Base-by-base conservation (phyloP, 2,113 vertebrate species). In the Phrynocephalus versicolor region DNA sequence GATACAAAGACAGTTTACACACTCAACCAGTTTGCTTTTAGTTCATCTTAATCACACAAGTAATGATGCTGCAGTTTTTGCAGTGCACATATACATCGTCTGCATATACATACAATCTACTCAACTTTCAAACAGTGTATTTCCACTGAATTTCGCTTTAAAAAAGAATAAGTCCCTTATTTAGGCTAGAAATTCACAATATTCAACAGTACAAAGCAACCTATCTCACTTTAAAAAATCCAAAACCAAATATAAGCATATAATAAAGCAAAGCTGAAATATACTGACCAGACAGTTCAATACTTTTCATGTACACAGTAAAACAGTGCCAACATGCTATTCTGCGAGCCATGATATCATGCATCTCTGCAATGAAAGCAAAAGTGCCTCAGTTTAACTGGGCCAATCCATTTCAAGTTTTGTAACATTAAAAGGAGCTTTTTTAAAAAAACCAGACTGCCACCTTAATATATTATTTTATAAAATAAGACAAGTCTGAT, bases 81-180 rank as follows among this genome's bases (percentile, higher is more conserved):
- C 89, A 93, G 90, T 94, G 93, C 89, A 91, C 87, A 87, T 89
- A 87, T 55, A 92, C 91, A 93, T 93, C 92, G 89, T 93, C 85
- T 94, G 88, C 91, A 85, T 91, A 89, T 86, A 81, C 19, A 89
- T 65, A 39, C 3, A 27, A 92, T 95, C 92, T 93, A 94, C 89
- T 90, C 95, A 96, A 94, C 88, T 92, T 94, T 93, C 92, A 96
- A 92, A 91, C 93, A 95, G 94, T 79, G 83, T 83, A 92, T 89
- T 89, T 89, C 88, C 90, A 0, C 0, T 90, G 87, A 89, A 90
- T 90, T 88, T 80, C 87, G 88, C 92, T 64, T 90, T 95, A 93
- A 93, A 73, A 85, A 85, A 88, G 79, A 78, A 25, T 30, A 57
- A 79, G 77, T 58, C 58, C 82, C 78, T 79, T 16, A 67, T 87